Percentiles rank a stretch among this genome's conserved stretches.
phyloP scores from a whole-genome alignment of 2,888 invertebrate genomes.

The Lithodes maja region DNA sequence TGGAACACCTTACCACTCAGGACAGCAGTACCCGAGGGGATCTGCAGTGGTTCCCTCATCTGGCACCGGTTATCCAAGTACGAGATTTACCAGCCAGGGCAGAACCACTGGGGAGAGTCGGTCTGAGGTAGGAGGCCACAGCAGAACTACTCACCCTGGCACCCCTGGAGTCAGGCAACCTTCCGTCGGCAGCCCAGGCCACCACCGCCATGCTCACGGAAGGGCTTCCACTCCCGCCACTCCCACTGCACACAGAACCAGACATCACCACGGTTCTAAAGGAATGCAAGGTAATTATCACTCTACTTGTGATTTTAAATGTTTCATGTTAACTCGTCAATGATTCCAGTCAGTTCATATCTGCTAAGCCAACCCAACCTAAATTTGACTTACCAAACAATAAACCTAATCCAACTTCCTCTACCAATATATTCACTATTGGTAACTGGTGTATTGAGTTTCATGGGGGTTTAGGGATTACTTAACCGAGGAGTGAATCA shows the following conservation, averaged over 20 bases:
- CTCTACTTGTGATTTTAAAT: no score
- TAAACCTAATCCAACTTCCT: no score
- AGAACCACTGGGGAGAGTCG: not conserved
- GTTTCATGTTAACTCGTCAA: no score
- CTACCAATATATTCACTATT: no score
- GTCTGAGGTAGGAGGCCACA: no score
- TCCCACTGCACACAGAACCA: conserved; percentile 37
- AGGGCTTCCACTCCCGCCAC: not conserved
- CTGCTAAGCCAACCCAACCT: no score
- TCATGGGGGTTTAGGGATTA: no score
- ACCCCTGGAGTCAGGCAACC: not conserved
- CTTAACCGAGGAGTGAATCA: no score
- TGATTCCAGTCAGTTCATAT: no score
- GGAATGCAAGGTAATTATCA: not conserved
- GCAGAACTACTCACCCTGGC: not conserved
- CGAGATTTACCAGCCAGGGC: not conserved
- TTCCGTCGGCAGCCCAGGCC: not conserved
- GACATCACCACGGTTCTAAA: conserved; percentile 52
- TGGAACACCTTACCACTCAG: conserved; percentile 29
- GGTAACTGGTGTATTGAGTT: no score
- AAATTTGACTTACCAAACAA: no score
- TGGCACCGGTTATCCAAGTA: not conserved
- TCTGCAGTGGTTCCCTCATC: not conserved
- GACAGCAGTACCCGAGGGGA: conserved; percentile 27
- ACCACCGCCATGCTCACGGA: not conserved